These are phyloP conservation scores for Hiodon alosoides DNA, from an alignment of 2,113 vertebrate genomes.

Conservation along the genomic window DNA sequence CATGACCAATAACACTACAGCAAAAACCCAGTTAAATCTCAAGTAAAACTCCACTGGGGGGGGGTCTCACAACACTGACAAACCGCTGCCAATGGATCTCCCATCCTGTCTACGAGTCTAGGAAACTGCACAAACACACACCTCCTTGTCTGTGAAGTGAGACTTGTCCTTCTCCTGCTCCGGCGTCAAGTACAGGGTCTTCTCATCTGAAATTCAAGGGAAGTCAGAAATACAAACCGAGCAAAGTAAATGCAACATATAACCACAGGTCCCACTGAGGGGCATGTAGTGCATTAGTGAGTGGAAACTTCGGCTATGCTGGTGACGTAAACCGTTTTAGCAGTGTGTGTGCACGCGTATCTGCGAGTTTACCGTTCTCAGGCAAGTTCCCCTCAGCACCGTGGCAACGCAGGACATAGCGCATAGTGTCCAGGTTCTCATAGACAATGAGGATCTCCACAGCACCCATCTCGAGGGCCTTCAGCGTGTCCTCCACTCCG, in stretches of 20 bases:
- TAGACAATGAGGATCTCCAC: slow-evolving; percentile 99
- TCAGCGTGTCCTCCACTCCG: slow-evolving; percentile 96
- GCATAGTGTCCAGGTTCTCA: slow-evolving; percentile 98
- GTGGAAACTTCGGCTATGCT: not conserved
- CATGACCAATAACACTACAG: not conserved
- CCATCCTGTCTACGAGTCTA: not conserved
- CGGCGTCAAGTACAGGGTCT: slow-evolving; percentile 94
- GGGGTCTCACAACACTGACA: no score
- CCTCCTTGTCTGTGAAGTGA: slow-evolving; percentile 99
- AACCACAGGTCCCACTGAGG: not conserved
- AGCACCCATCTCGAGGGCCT: slow-evolving; percentile 98
- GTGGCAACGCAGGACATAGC: slow-evolving; percentile 92
- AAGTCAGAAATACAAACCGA: not conserved
- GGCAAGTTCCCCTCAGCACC: slow-evolving; percentile 79
- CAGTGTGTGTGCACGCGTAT: not conserved
- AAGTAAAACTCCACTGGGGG: no score
- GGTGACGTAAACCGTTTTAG: not conserved
- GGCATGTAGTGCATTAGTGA: no score
- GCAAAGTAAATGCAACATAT: not conserved
- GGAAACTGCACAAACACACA: slow-evolving; percentile 39
- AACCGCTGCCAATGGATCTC: not conserved
- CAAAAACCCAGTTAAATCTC: no score
- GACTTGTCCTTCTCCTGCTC: slow-evolving; percentile 99
- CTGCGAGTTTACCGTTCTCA: slow-evolving; percentile 56
- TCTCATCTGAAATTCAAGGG: slow-evolving; percentile 74